These are phyloP conservation scores for Glyptemys insculpta DNA, from an alignment of 2,797 vertebrate genomes.

Conservation along the genomic window DNA sequence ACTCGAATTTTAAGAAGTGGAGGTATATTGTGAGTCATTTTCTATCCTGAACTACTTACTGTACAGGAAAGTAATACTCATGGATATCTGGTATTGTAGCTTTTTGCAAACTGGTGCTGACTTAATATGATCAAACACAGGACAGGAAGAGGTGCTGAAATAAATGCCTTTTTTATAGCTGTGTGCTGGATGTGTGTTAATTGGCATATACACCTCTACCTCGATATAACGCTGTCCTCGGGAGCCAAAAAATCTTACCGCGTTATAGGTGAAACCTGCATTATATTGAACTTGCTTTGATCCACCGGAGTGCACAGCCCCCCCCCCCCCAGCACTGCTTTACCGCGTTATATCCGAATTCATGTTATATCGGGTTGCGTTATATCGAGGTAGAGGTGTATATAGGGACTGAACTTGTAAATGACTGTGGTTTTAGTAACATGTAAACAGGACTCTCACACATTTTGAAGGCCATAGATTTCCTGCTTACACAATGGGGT, in stretches of 20 bases:
- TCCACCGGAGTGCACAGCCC: too few relatives aligned
- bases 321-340: too few relatives aligned
- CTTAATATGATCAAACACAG: neutral
- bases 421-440: neutral
- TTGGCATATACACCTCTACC: neutral
- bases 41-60: neutral
- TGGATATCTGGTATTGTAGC: neutral
- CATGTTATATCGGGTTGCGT: too few relatives aligned
- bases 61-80: neutral
- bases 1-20: neutral
- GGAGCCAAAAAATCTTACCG: too few relatives aligned
- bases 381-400: too few relatives aligned
- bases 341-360: too few relatives aligned
- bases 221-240: too few relatives aligned
- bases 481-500: neutral
- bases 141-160: neutral
- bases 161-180: neutral
- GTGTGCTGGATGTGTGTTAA: neutral
- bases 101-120: neutral
- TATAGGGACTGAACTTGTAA: neutral
- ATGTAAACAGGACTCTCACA: neutral
- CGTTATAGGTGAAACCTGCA: too few relatives aligned
- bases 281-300: too few relatives aligned
- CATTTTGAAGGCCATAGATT: neutral
- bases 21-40: neutral